Evolutionary conservation across 2,797 vertebrate genomes (phyloP), one percentile per base, ranked within the genome.

Genomic region (Smutsia gigantea): DNA sequence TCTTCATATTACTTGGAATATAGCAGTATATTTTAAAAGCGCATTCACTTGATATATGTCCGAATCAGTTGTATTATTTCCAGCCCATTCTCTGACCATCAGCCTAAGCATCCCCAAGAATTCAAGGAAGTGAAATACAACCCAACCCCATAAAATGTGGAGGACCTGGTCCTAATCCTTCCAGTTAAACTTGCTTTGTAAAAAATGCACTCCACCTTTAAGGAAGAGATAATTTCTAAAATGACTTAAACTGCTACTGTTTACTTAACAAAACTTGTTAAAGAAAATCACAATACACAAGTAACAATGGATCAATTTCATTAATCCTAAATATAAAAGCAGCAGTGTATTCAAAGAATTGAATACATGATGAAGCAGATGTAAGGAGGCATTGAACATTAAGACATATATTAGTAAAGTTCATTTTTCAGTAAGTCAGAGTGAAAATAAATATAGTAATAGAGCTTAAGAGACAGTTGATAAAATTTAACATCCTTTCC

Each of bases 171-270:
- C 29, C 55, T 91, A 66, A 63, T 34, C 34, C 85, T 89, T 53
- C 18, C 18, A 34, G 19, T 87, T 87, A 55, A 68, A 94, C 11
- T n/a, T 96, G 49, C 57, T 81, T 89, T 71, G n/a, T 55, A 71
- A 90, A 96, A 92, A 34, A 63, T 21, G 42, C 12, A 53, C 21
- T 74, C 39, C 31, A 59, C 4, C 8, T 89, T 89, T 15, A 14
- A 84, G 29, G 49, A 94, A 95, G 46, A 83, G n/a, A 29, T 71
- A 77, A 51, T 75, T 91, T 31, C 69, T 69, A 46, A 63, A 95
- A 59, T 51, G 53, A 77, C 17, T 68, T 90, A 90, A 88, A 66
- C 25, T 72, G 39, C 27, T 69, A 27, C 64, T 79, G 9, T 64
- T 89, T 46, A 74, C 53, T 85, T 93, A 79, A 39, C 9, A 83